phyloP scores from a whole-genome alignment of 2,113 vertebrate species.

The Labeo rohita region DNA sequence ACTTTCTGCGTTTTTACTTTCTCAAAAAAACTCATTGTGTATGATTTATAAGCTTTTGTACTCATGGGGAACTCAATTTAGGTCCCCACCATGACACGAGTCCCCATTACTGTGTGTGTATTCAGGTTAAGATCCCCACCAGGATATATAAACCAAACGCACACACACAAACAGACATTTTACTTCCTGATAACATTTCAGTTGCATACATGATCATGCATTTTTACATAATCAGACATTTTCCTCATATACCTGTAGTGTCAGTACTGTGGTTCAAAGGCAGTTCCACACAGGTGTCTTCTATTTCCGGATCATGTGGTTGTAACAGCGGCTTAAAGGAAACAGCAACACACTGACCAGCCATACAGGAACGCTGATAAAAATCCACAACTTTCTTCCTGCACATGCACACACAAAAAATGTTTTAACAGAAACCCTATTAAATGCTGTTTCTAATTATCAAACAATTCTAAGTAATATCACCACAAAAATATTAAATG shows the following conservation, averaged over 20 bases:
- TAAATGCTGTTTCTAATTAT: background rate
- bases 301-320: conserved; percentile 34
- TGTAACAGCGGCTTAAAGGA: conserved; percentile 55
- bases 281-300: conserved; percentile 50
- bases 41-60: too few relatives aligned
- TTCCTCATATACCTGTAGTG: background rate
- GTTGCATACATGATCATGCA: background rate
- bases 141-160: background rate
- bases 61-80: too few relatives aligned
- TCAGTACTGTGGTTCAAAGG: background rate
- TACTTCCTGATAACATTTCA: background rate
- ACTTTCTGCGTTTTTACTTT: too few relatives aligned
- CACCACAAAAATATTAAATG: background rate
- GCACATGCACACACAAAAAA: background rate
- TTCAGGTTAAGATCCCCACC: too few relatives aligned
- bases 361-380: conserved; percentile 57
- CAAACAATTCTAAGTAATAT: background rate
- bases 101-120: too few relatives aligned
- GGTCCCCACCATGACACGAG: too few relatives aligned
- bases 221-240: background rate
- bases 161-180: conserved; percentile 35
- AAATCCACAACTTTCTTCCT: conserved; percentile 59
- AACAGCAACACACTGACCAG: conserved; percentile 52
- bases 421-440: too few relatives aligned
- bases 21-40: too few relatives aligned